phyloP scores from a whole-genome alignment of 2,888 invertebrate genomes.

The Ctenicera cuprea region DNA sequence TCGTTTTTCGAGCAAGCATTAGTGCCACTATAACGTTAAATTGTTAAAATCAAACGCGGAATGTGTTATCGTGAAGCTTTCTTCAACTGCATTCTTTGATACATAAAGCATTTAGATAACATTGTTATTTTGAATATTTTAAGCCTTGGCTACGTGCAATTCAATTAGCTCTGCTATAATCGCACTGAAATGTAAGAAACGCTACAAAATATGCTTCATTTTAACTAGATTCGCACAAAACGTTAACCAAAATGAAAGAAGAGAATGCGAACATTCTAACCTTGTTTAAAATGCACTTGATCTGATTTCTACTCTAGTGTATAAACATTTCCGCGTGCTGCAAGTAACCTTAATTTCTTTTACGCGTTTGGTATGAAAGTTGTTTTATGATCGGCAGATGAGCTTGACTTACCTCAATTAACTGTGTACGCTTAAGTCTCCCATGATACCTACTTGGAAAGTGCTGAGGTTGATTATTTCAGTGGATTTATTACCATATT shows the following conservation, averaged over 20 bases:
- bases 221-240: background rate
- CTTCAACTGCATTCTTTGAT: background rate
- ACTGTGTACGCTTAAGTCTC: no score
- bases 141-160: background rate
- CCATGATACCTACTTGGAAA: no score
- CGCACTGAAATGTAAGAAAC: background rate
- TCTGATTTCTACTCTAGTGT: slow-evolving; percentile 59
- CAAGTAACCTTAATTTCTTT: slow-evolving; percentile 58
- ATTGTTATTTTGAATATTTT: slow-evolving; percentile 12
- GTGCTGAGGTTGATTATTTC: no score
- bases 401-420: slow-evolving; percentile 12
- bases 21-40: no score
- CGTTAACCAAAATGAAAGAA: slow-evolving; percentile 19
- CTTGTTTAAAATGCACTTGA: slow-evolving; percentile 60
- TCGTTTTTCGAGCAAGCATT: no score
- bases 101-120: slow-evolving; percentile 13
- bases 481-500: no score
- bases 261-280: slow-evolving; percentile 47
- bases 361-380: slow-evolving; percentile 44
- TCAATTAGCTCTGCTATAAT: background rate
- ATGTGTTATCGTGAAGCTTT: slow-evolving; percentile 1
- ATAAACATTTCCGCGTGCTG: slow-evolving; percentile 56
- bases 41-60: background rate
- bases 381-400: slow-evolving; percentile 36
- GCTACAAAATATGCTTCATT: background rate